phyloP scores from a whole-genome alignment of 2,888 invertebrate genomes.

The Sycophila texana region DNA sequence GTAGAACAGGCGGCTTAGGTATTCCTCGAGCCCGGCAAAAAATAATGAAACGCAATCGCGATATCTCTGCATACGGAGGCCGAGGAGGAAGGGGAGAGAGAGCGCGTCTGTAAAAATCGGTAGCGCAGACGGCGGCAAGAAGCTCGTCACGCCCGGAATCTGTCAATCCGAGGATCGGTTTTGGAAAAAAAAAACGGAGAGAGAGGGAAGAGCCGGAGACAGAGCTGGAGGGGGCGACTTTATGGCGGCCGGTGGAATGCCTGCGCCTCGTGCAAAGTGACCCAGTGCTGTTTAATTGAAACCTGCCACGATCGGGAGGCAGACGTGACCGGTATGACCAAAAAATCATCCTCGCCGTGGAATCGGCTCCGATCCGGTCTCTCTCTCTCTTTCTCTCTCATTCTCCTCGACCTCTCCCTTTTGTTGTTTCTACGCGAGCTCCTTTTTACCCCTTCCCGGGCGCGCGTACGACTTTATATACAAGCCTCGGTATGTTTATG shows the following conservation, averaged over 20 bases:
- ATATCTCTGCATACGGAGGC: neutral
- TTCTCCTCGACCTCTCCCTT: neutral
- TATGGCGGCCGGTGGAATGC: constrained; percentile 45
- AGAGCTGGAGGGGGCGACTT: constrained; percentile 21
- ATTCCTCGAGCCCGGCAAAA: neutral
- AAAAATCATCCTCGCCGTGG: constrained; percentile 33
- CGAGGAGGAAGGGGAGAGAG: neutral
- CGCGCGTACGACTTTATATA: constrained; percentile 30
- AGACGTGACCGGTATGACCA: constrained; percentile 38
- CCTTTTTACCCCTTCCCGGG: neutral
- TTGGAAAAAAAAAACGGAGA: constrained; percentile 17
- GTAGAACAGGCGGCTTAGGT: neutral
- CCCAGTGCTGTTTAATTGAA: constrained; percentile 57
- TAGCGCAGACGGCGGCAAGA: constrained; percentile 29
- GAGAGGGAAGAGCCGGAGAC: neutral
- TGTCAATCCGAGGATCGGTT: constrained; percentile 46
- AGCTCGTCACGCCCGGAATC: constrained; percentile 54
- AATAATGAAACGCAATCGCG: constrained; percentile 1
- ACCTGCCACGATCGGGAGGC: constrained; percentile 47
- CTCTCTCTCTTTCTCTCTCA: neutral
- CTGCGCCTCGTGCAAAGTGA: constrained; percentile 40
- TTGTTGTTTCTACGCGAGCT: constrained; percentile 25
- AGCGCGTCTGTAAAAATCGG: constrained; percentile 30
- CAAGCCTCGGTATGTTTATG: constrained; percentile 29
- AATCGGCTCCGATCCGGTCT: constrained; percentile 28